Conservation (phyloP, 2,888 invertebrate species). For the Ennomos quercinarius region DNA sequence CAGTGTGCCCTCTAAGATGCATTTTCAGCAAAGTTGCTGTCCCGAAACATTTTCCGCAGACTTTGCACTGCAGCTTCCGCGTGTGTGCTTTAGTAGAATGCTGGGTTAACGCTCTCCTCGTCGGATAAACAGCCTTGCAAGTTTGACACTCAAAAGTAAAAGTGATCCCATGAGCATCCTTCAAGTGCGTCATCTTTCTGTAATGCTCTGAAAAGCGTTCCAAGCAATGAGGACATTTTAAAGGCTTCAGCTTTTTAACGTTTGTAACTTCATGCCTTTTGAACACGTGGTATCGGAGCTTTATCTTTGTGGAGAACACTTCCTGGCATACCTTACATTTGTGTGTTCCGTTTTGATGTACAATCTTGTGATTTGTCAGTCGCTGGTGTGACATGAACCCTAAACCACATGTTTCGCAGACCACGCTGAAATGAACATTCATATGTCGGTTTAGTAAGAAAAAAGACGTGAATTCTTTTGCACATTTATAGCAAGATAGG, state of each 20-base stretch:
- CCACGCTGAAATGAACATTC: slow-evolving; percentile 77
- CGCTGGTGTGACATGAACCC: slow-evolving; percentile 78
- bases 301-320: slow-evolving; percentile 71
- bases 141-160: slow-evolving; percentile 72
- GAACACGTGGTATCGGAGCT: slow-evolving; percentile 70
- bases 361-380: slow-evolving; percentile 70
- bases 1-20: slow-evolving; percentile 73
- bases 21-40: slow-evolving; percentile 71
- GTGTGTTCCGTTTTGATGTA: slow-evolving; percentile 72
- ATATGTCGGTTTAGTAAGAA: slow-evolving; percentile 76
- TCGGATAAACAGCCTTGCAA: slow-evolving; percentile 68
- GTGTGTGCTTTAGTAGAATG: slow-evolving; percentile 76
- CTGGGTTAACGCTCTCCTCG: slow-evolving; percentile 72
- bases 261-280: slow-evolving; percentile 73
- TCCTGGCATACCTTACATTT: slow-evolving; percentile 73
- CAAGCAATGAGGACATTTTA: slow-evolving; percentile 77
- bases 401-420: slow-evolving; percentile 77
- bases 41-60: slow-evolving; percentile 76
- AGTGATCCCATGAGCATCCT: slow-evolving; percentile 70
- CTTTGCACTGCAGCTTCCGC: slow-evolving; percentile 72
- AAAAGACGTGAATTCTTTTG: slow-evolving; percentile 73
- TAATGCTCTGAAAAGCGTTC: slow-evolving; percentile 78
- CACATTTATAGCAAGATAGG: slow-evolving; percentile 70
- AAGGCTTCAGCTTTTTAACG: slow-evolving; percentile 67
- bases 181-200: slow-evolving; percentile 76